These are phyloP conservation scores for Poecilobothrus nobilitatus DNA, from an alignment of 2,888 invertebrate species.

Conservation along the genomic window DNA sequence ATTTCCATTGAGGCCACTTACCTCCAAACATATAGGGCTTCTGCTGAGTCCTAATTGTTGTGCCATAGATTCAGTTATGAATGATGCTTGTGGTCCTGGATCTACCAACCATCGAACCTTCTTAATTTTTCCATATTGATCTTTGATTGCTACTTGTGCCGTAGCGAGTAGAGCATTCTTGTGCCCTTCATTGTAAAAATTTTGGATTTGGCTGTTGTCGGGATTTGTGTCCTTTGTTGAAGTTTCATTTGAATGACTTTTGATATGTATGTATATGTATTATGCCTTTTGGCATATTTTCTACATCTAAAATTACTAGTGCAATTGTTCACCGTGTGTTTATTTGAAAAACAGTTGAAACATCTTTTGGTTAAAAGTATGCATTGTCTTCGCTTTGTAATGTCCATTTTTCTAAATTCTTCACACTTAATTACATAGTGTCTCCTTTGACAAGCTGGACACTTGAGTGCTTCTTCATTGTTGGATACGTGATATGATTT, in stretches of 20 bases:
- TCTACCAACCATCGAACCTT: background rate
- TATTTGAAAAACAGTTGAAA: constrained; percentile 12
- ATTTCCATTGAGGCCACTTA: too few species aligned
- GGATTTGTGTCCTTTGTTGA: background rate
- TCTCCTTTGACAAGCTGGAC: constrained; percentile 8
- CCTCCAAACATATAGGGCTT: too few species aligned
- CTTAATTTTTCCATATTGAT: background rate
- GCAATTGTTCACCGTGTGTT: background rate
- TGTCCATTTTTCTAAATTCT: background rate
- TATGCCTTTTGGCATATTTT: background rate
- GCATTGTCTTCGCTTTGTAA: background rate
- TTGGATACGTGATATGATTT: background rate
- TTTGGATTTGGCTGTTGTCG: background rate
- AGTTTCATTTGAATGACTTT: background rate
- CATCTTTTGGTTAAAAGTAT: background rate
- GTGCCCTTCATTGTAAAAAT: background rate
- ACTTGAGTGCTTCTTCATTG: background rate
- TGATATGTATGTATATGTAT: constrained; percentile 2
- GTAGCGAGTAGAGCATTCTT: constrained; percentile 8
- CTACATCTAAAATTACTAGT: background rate
- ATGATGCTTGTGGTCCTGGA: constrained; percentile 8
- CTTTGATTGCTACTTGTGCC: background rate
- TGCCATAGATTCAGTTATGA: constrained; percentile 9
- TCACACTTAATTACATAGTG: constrained; percentile 10
- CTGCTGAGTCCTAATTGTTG: too few species aligned